Conservation (phyloP, 2,888 invertebrate genomes). For the Apotomis turbidana region DNA sequence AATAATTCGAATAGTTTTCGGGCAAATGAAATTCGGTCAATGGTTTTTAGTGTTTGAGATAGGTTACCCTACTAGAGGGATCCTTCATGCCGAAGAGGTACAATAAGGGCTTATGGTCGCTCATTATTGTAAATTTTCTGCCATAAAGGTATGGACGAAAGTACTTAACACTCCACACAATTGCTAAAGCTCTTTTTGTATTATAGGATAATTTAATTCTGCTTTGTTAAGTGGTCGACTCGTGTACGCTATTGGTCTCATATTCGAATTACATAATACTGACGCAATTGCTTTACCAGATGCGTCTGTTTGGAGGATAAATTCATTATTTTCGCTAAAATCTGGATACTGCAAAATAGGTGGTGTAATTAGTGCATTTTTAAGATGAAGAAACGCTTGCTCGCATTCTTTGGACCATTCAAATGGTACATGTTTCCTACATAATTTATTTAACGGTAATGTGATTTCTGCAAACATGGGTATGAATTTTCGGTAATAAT, state of each 20-base stretch:
- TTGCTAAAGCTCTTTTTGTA: slow-evolving; percentile 43
- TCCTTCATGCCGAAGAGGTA: slow-evolving; percentile 14
- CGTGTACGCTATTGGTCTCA: slow-evolving; percentile 7
- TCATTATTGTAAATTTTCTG: slow-evolving; percentile 31
- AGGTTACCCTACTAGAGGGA: too few species aligned
- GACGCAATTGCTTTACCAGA: slow-evolving; percentile 17
- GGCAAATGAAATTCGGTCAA: too few species aligned
- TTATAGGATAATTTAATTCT: slow-evolving; percentile 42
- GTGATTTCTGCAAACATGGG: too few species aligned
- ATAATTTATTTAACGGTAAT: too few species aligned
- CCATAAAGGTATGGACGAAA: slow-evolving; percentile 30
- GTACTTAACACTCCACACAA: slow-evolving; percentile 39
- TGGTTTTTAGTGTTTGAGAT: too few species aligned
- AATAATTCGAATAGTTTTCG: too few species aligned
- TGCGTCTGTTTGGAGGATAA: slow-evolving; percentile 28
- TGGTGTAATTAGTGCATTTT: too few species aligned
- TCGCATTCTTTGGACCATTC: too few species aligned
- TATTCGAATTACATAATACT: slow-evolving; percentile 2
- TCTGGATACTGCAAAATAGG: too few species aligned
- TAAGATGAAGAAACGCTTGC: too few species aligned
- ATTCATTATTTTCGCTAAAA: slow-evolving; percentile 33
- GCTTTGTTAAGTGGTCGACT: slow-evolving; percentile 20
- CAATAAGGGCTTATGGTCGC: background rate
- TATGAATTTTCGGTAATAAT: too few species aligned
- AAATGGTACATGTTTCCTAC: too few species aligned